A percentile compares a stretch with the other conserved stretches of the same genome.
Conservation (phyloP, 1,140 invertebrate genomes). For the Spodoptera frugiperda region DNA sequence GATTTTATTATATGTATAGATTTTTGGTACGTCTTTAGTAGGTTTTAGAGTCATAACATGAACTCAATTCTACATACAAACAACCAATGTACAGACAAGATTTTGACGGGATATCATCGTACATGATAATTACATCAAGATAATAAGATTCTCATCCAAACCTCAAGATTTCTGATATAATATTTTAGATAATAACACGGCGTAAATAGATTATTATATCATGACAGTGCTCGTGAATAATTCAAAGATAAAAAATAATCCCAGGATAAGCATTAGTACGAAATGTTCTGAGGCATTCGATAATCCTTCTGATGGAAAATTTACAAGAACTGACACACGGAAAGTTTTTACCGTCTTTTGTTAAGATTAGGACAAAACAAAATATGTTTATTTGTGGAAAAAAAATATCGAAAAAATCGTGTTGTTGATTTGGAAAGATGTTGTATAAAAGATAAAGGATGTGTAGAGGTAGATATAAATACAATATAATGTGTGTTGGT, state of each 20-base stretch:
- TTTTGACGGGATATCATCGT: too few relatives aligned
- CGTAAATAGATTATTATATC: constrained; percentile 33
- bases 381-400: too few relatives aligned
- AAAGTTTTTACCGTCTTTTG: neutral
- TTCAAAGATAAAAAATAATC: too few relatives aligned
- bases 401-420: too few relatives aligned
- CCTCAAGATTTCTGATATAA: neutral
- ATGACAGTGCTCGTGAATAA: constrained; percentile 24
- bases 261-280: constrained; percentile 21
- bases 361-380: constrained; percentile 47
- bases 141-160: neutral
- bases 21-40: too few relatives aligned
- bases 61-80: too few relatives aligned
- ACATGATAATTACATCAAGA: too few relatives aligned
- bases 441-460: neutral
- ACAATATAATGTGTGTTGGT: too few relatives aligned
- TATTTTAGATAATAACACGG: neutral
- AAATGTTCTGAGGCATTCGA: constrained; percentile 20
- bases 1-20: too few relatives aligned
- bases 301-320: constrained; percentile 31
- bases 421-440: neutral
- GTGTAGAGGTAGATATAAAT: too few relatives aligned
- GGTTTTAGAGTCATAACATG: too few relatives aligned
- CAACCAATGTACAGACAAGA: too few relatives aligned
- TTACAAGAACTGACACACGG: constrained; percentile 2